phyloP scores from a whole-genome alignment of 2,113 vertebrate genomes.

The Ceuthmochares aereus region DNA sequence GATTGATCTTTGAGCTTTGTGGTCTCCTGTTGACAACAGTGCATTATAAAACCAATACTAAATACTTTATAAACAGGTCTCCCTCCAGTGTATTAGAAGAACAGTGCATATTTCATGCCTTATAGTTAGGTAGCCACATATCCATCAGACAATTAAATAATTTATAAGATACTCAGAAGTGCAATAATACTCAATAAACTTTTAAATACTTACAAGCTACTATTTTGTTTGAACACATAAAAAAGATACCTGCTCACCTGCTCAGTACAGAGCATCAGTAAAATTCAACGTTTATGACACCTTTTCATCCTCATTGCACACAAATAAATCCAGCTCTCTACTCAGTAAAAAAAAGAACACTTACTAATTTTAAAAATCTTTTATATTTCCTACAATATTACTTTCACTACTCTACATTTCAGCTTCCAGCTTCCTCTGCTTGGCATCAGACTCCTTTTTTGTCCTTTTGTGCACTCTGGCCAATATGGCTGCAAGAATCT shows the following conservation, averaged over 20 bases:
- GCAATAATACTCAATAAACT: constrained; percentile 80
- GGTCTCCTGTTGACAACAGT: constrained; percentile 82
- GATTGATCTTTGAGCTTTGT: constrained; percentile 85
- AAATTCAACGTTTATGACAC: background rate
- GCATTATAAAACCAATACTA: constrained; percentile 87
- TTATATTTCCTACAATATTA: background rate
- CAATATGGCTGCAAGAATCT: constrained; percentile 52
- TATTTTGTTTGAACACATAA: constrained; percentile 69
- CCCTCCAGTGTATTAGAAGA: constrained; percentile 83
- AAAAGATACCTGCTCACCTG: background rate
- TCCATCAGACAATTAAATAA: constrained; percentile 85
- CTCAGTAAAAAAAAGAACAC: background rate
- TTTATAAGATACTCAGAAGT: constrained; percentile 81
- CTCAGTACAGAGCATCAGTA: background rate
- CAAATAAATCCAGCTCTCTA: background rate
- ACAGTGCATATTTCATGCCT: constrained; percentile 82
- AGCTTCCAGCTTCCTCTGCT: background rate
- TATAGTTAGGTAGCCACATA: constrained; percentile 84
- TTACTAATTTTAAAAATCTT: background rate
- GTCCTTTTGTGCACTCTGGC: constrained; percentile 1
- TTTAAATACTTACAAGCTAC: constrained; percentile 76
- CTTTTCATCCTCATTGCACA: background rate
- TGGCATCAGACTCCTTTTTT: background rate
- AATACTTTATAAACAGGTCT: constrained; percentile 88
- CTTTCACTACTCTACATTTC: background rate